Base-by-base conservation (phyloP, 2,113 vertebrate genomes). In the Acanthochromis polyacanthus region DNA sequence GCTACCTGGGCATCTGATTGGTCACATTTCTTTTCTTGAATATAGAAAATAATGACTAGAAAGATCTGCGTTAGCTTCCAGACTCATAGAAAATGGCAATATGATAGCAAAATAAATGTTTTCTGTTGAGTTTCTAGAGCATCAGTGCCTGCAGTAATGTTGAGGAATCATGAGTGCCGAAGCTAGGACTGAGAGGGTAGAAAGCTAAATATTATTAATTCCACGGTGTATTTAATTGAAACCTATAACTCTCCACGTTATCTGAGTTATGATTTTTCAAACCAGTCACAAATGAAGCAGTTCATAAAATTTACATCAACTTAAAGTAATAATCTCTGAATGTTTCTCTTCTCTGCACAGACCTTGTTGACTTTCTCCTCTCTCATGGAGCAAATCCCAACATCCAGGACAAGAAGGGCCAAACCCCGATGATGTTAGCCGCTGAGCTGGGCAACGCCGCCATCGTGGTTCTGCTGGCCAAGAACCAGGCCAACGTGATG, bases 391-490 rank as follows among this genome's bases (percentile, higher is more conserved):
- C 96, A 20, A 76, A 88, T 8, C 95, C 97, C 0, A 82, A 98
- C 40, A 69, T 96, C 43, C 96, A 95, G 60, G 96, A 99, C 86
- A 93, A 80, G 4, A 92, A 46, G 78, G 98, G 98, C 10, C 40
- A 92, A 38, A 98, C 97, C 1, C 92, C 97, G 0, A 80, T 91
- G 14, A 99, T 99, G 97, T 92, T 94, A 38, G 97, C 98, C 1
- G 95, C 97, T 0, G 95, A 97, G 77, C 88, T 95, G 22, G 98
- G 98, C 9, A 95, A 96, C 10, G 93, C 96, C 11, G 9, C 89
- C 9, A 85, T 96, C 0, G 62, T 99, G 78, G 84, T 94, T 46
- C 86, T 96, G 64, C 56, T 99, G 83, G 93, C 80, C 28, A 90
- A 96, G 75, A 94, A 91, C 1, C 78, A 95, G 0, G 95, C 97